phyloP scores from a whole-genome alignment of 2,797 vertebrate genomes.

The Xyrichtys novacula region DNA sequence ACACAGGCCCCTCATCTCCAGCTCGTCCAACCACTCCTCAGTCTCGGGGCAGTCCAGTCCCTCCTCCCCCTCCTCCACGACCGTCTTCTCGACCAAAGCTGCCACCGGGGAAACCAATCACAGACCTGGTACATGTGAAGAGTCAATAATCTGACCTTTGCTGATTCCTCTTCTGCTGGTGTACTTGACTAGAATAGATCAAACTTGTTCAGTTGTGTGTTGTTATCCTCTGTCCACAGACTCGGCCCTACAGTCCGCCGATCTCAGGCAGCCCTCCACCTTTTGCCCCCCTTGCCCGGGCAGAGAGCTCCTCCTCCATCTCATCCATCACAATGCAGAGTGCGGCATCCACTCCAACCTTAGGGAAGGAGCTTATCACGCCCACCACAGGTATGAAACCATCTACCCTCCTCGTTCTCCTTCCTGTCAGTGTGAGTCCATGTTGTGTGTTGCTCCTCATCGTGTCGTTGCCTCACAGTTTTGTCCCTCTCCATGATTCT shows the following conservation, averaged over 20 bases:
- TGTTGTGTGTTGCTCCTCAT: constrained; percentile 77
- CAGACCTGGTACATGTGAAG: constrained; percentile 87
- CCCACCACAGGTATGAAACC: constrained; percentile 80
- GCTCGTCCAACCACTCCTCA: constrained; percentile 92
- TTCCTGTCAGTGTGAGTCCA: constrained; percentile 39
- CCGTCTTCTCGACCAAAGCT: constrained; percentile 95
- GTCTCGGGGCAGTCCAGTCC: constrained; percentile 88
- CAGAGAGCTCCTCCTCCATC: constrained; percentile 98
- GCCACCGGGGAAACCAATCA: constrained; percentile 92
- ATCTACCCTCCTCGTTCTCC: background rate
- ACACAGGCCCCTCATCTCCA: constrained; percentile 92
- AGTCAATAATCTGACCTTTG: background rate
- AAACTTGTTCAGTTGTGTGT: background rate
- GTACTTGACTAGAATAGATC: background rate
- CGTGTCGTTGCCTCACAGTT: constrained; percentile 85
- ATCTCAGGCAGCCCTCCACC: constrained; percentile 96
- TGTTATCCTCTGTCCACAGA: constrained; percentile 77
- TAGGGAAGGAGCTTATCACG: constrained; percentile 87
- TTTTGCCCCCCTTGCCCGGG: constrained; percentile 94
- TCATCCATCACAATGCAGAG: constrained; percentile 96
- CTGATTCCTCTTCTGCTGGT: background rate
- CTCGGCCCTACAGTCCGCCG: constrained; percentile 95
- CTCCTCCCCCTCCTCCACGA: constrained; percentile 92
- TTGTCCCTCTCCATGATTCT: constrained; percentile 86
- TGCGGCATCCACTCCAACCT: constrained; percentile 96